Base-by-base conservation (phyloP, 1,140 invertebrate genomes). In the Tyrophagus putrescentiae region DNA sequence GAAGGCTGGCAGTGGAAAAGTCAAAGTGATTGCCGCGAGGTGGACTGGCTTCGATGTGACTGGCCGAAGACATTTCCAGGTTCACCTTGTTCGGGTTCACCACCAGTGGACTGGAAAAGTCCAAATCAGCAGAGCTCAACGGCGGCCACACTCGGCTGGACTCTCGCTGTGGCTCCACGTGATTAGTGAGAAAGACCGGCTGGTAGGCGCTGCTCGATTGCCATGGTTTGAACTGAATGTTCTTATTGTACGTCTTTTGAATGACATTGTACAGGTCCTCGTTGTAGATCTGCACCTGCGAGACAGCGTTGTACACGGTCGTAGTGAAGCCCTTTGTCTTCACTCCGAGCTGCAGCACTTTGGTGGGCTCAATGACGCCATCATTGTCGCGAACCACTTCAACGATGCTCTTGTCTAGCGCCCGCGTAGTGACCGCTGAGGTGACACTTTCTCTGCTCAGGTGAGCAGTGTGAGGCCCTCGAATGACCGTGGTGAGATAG, bases 401-500 rank as follows among this genome's bases (percentile, higher is more conserved):
- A 1, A 57, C 61, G 28, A 64, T 57, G 11, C 29, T 45, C 36
- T 45, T 60, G 34, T 64, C 63, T 7, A 65, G 42, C 34, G 62
- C 23, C 42, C 44, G n/a, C 4, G 62, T 64, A 9, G 39, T 28
- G 4, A 36, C n/a, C 7, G 50, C 21, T 16, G 53, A 39, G 2
- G 63, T 59, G 21, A 53, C 33, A 31, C 54, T 62, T 58, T 65
- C 64, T 5, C 58, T 27, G 23, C 29, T 57, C 16, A 62, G 42
- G 18, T 50, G 18, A 3, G 62, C 29, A 1, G 64, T 65, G 36
- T 65, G 64, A 39, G 33, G 57, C 16, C 64, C 64, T 27, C 58
- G 31, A 31, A 65, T 50, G 9, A 65, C 64, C 5, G 64, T 65
- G 21, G 64, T 65, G 28, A 65, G 59, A 44, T 65, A 65, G 13